Evolutionary conservation across 2,797 vertebrate genomes (phyloP).

Genomic region (Sebastes variabilis): DNA sequence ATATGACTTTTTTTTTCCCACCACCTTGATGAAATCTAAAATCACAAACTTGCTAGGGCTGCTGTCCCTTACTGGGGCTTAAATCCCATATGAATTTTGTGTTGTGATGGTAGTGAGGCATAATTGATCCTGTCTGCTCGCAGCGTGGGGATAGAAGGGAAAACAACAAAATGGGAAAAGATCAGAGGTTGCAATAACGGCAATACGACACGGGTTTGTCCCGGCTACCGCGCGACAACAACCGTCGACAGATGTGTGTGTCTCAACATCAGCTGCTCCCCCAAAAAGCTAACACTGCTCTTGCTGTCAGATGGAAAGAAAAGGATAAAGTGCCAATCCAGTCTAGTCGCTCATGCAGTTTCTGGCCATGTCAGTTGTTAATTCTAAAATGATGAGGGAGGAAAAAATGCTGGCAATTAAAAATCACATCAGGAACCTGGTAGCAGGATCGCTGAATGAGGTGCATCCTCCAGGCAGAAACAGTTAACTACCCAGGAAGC

Average conservation of each 20-base stretch:
- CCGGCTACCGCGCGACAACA: conserved; percentile 4
- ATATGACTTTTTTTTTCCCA: neutral
- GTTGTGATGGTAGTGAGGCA: conserved; percentile 13
- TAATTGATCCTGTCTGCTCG: conserved; percentile 63
- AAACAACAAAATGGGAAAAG: conserved; percentile 36
- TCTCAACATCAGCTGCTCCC: neutral
- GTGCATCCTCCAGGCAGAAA: conserved; percentile 1
- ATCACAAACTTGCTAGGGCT: conserved; percentile 46
- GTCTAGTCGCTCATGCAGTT: neutral
- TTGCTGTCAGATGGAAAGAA: neutral
- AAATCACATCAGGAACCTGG: neutral
- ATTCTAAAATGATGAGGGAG: neutral
- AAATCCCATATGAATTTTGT: conserved; percentile 55
- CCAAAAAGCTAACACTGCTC: neutral
- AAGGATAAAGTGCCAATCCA: neutral
- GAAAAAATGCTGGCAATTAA: neutral
- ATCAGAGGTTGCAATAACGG: conserved; percentile 62
- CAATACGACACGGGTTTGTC: conserved; percentile 36
- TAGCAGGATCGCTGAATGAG: neutral
- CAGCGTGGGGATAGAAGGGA: conserved; percentile 12
- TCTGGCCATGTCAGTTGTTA: neutral
- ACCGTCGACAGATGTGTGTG: neutral
- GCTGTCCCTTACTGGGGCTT: conserved; percentile 23
- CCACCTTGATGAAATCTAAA: conserved; percentile 63
- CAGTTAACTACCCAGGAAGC: neutral